Base-by-base conservation (phyloP, 2,888 invertebrate species). In the Philaethria dido region DNA sequence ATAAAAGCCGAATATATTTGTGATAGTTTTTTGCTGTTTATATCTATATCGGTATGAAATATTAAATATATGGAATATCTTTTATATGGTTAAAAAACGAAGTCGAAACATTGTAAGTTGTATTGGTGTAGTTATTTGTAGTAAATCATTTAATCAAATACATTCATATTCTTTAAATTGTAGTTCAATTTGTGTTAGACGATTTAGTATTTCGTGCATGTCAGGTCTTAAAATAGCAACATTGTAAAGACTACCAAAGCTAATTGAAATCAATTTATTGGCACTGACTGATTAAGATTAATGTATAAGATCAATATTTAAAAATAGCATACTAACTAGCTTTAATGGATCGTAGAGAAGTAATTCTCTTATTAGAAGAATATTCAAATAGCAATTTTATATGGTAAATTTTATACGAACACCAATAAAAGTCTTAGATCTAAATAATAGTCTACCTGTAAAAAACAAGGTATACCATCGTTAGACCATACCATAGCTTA, bases 201-300 rank as follows among this genome's bases (percentile, higher is more conserved):
- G 16, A n/a, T 9, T n/a, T 20, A 36, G 20, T 62, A 39, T 50
- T 59, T 33, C 33, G 18, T 13, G 55, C 22, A 62, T 36, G 22
- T 16, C 45, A 65, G 42, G 16, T 20, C 39, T 47, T 42, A 67
- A 67, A 62, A 57, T 62, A 57, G 48, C 42, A n/a, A 16, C 9
- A 14, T 9, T 33, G 22, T 45, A 63, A 29, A 44, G 33, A 54
- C 45, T 54, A 18, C 44, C 18, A 36, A 63, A 52, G 29, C 45
- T 63, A 63, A 63, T 45, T 55, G 63, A 63, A 63, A 55, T 45
- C 44, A 63, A 55, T 63, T 59, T 59, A 64, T 64, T 64, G 64
- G 48, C 48, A 64, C 48, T 44, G 25, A 20, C 48, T 39, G n/a
- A 50, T 48, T 20, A 42, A 48, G 64, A 59, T 42, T 42, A 59